These are phyloP conservation scores for Laothoe populi DNA, from an alignment of 2,888 invertebrate species.

Conservation along the genomic window DNA sequence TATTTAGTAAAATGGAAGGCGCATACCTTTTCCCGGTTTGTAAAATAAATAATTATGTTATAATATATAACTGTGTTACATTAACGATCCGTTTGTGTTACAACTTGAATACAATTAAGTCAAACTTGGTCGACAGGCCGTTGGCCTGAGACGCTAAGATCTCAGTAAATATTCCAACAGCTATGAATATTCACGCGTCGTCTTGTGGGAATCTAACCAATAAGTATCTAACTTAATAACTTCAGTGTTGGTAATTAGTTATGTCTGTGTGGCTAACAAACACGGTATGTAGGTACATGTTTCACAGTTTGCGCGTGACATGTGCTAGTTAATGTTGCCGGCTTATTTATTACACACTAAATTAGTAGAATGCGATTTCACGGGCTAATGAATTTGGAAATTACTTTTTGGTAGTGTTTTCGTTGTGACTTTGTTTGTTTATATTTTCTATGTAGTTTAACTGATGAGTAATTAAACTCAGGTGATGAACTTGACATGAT, in stretches of 20 bases:
- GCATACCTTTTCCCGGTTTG: neutral
- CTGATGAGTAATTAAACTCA: too few relatives aligned
- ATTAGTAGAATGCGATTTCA: slow-evolving; percentile 11
- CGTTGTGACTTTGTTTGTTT: neutral
- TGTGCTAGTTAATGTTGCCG: slow-evolving; percentile 1
- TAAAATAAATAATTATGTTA: neutral
- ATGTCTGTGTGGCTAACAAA: slow-evolving; percentile 23
- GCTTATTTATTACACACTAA: slow-evolving; percentile 4
- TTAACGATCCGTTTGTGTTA: slow-evolving; percentile 51
- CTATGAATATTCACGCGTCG: slow-evolving; percentile 43
- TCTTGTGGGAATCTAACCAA: slow-evolving; percentile 26
- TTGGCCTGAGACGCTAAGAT: slow-evolving; percentile 30
- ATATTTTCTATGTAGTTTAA: neutral
- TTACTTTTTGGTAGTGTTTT: slow-evolving; percentile 9
- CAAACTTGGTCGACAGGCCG: slow-evolving; percentile 27
- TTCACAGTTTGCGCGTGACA: slow-evolving; percentile 8
- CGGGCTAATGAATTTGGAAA: neutral
- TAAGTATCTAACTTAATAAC: slow-evolving; percentile 30
- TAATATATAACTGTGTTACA: slow-evolving; percentile 42
- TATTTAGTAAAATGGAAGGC: slow-evolving; percentile 29
- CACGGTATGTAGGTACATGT: slow-evolving; percentile 18
- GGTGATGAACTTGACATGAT: too few relatives aligned
- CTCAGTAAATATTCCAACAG: slow-evolving; percentile 38
- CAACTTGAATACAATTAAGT: slow-evolving; percentile 53
- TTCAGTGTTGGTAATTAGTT: slow-evolving; percentile 27